Percentiles rank a stretch among this genome's conserved stretches.
Evolutionary conservation across 2,888 invertebrate species (phyloP).

Genomic region (Helobdella robusta): DNA sequence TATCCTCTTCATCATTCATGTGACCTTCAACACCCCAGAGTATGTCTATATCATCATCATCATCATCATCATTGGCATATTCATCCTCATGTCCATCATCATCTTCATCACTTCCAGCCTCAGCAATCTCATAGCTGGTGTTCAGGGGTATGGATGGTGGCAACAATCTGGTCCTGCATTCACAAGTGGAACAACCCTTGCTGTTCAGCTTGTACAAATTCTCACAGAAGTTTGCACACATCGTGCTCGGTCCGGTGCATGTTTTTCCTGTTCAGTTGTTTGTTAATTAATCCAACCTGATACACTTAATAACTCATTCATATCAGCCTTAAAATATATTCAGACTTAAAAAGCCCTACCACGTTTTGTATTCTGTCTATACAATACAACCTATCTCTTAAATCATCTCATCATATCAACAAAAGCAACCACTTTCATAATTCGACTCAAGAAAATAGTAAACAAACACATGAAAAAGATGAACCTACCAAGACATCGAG

Average conservation of each 20-base stretch:
- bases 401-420: too few species aligned
- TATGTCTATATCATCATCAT: neutral
- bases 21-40: neutral
- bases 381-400: too few species aligned
- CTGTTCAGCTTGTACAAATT: slow-evolving; percentile 18
- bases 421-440: too few species aligned
- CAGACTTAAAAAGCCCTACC: too few species aligned
- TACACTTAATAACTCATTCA: too few species aligned
- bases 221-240: slow-evolving; percentile 26
- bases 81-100: neutral
- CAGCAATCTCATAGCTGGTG: neutral
- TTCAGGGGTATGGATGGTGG: neutral
- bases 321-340: too few species aligned
- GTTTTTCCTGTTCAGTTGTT: slow-evolving; percentile 5
- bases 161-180: too few species aligned
- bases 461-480: too few species aligned
- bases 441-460: too few species aligned
- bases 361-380: too few species aligned
- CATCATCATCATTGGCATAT: neutral
- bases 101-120: neutral
- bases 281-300: too few species aligned
- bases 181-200: slow-evolving; percentile 22
- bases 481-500: neutral
- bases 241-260: slow-evolving; percentile 25
- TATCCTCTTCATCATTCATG: neutral